Percentiles rank a stretch among this genome's conserved stretches.
Conservation (phyloP, 2,888 invertebrate genomes). For the Lycaena phlaeas region DNA sequence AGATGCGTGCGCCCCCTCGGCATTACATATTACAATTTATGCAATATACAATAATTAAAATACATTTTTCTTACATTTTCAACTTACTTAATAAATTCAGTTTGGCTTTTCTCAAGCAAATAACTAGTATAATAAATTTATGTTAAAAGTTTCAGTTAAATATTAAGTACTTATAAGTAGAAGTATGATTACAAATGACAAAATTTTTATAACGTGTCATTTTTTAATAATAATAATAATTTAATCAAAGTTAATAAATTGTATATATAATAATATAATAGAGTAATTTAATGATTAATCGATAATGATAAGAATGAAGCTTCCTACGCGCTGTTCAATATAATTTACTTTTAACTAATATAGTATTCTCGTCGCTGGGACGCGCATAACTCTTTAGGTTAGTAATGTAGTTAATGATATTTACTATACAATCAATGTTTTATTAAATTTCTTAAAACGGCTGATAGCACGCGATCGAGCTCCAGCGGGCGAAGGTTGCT, state of each 20-base stretch:
- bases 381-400: constrained; percentile 55
- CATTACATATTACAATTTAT: constrained; percentile 38
- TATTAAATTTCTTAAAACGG: constrained; percentile 65
- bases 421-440: constrained; percentile 60
- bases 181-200: constrained; percentile 74
- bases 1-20: constrained; percentile 31
- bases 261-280: constrained; percentile 74
- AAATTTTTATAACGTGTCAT: constrained; percentile 72
- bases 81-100: constrained; percentile 74
- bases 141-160: constrained; percentile 71
- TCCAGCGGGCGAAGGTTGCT: constrained; percentile 39
- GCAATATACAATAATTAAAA: constrained; percentile 70
- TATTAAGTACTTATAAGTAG: constrained; percentile 69
- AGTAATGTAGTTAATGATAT: constrained; percentile 64
- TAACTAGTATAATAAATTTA: constrained; percentile 73
- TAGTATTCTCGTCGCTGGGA: constrained; percentile 74
- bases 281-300: constrained; percentile 74
- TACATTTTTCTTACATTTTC: constrained; percentile 71
- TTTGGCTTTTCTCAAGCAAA: constrained; percentile 74
- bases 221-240: constrained; percentile 66
- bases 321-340: constrained; percentile 74
- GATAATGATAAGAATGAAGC: constrained; percentile 75
- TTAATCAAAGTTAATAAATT: constrained; percentile 74
- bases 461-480: constrained; percentile 54
- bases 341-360: constrained; percentile 78